Evolutionary conservation across 1,140 invertebrate species (phyloP), one percentile per base, ranked within the genome.

Genomic region (Leucophenga varia): DNA sequence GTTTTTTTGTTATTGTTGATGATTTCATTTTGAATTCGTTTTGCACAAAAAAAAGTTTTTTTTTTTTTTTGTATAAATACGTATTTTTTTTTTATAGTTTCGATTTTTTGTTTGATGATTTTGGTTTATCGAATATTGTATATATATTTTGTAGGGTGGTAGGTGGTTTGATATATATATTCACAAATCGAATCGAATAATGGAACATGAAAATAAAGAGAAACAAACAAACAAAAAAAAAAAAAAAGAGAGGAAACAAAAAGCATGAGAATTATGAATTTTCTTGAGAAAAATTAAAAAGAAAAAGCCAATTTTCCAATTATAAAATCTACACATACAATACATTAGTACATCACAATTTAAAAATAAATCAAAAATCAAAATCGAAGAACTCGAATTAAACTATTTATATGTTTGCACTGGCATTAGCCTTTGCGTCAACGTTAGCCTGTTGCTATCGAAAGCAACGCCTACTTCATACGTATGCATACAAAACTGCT

Each of bases 141-240:
- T 47, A 46, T 56, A 45, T 44, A 46, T 54, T 54, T 48, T n/a
- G n/a, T n/a, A n/a, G n/a, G n/a, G n/a, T n/a, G n/a, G n/a, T n/a
- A n/a, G n/a, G n/a, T n/a, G n/a, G n/a, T n/a, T n/a, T n/a, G n/a
- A n/a, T n/a, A 36, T 45, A 37, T 37, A 53, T 44, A 53, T 68
- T 68, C 61, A 69, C 61, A 72, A 64, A 67, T 67, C 60, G 59
- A 64, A 64, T 63, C 59, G 57, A 52, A n/a, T 67, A 63, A 67
- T 63, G 59, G 69, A 69, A 64, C 64, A 72, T 72, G 67, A 67
- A 72, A 69, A 64, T 60, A 69, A 70, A 72, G 59, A 73, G 61
- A 73, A 65, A 70, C 58, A 71, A 65, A 70, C 58, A 71, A 61
- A 70, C 59, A 64, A 58, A 72, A 72, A 69, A 60, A 72, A 60